These are phyloP conservation scores for Corythornis madagascariensis DNA, from an alignment of 2,113 vertebrate genomes.

Conservation along the genomic window DNA sequence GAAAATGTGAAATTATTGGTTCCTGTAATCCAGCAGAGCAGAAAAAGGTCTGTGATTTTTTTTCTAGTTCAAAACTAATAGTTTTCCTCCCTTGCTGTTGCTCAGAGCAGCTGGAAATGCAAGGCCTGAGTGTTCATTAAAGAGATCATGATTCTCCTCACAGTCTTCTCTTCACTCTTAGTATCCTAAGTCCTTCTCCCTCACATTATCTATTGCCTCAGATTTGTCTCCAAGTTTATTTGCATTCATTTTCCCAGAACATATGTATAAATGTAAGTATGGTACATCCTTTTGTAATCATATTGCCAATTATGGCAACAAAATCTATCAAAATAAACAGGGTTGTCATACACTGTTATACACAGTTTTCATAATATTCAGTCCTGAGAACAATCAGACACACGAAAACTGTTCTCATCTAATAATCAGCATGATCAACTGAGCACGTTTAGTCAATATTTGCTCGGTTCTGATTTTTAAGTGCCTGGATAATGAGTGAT, in stretches of 20 bases:
- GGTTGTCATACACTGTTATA: not conserved
- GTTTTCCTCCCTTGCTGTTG: not conserved
- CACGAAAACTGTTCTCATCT: not conserved
- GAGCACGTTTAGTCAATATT: not conserved
- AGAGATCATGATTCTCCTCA: not conserved
- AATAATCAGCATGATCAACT: not conserved
- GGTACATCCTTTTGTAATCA: not conserved
- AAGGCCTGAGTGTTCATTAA: not conserved
- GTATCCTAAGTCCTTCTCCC: not conserved
- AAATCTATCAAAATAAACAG: not conserved
- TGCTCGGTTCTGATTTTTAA: not conserved
- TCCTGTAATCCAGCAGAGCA: conserved; percentile 37
- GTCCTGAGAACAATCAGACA: not conserved
- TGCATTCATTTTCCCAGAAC: not conserved
- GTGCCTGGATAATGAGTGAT: not conserved
- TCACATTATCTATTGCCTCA: not conserved
- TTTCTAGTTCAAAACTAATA: conserved; percentile 17
- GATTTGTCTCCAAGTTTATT: not conserved
- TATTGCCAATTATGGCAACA: not conserved
- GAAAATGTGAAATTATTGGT: conserved; percentile 43
- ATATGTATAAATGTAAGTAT: not conserved
- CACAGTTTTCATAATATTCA: not conserved
- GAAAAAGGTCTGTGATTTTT: conserved; percentile 28
- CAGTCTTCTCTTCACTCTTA: not conserved
- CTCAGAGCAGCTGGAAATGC: not conserved